phyloP scores from a whole-genome alignment of 1,140 invertebrate genomes.

The Daktulosphaira vitifoliae region DNA sequence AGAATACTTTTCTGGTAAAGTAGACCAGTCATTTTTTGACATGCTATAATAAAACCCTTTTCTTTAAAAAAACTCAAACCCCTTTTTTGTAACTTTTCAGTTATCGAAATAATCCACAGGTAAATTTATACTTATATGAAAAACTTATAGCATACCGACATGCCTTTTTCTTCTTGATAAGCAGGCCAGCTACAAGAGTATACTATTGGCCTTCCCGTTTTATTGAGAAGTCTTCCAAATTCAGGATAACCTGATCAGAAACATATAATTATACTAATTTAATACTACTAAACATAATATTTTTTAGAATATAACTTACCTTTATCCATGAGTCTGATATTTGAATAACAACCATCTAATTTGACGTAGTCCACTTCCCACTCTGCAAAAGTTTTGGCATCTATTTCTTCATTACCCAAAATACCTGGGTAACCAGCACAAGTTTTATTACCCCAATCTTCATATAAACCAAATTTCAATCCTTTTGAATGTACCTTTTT shows the following conservation, averaged over 20 bases:
- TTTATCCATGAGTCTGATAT: conserved; percentile 42
- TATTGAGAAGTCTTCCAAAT: conserved; percentile 63
- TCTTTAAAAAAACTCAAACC: too few species aligned
- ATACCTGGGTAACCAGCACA: conserved; percentile 93
- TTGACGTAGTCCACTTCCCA: conserved; percentile 97
- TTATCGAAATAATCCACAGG: too few species aligned
- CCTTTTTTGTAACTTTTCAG: too few species aligned
- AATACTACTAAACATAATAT: too few species aligned
- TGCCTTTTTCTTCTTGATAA: conserved; percentile 52
- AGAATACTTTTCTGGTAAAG: too few species aligned
- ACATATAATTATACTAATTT: too few species aligned
- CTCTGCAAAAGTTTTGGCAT: conserved; percentile 86
- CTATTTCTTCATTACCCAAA: conserved; percentile 70
- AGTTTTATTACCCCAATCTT: conserved; percentile 91
- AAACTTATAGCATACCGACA: conserved; percentile 44
- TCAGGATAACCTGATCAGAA: conserved; percentile 56
- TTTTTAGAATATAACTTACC: too few species aligned
- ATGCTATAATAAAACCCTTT: too few species aligned
- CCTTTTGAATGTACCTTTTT: conserved; percentile 82
- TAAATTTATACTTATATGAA: not conserved
- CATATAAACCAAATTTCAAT: conserved; percentile 94
- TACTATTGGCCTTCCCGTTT: conserved; percentile 70
- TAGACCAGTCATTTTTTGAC: too few species aligned
- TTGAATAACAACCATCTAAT: conserved; percentile 87
- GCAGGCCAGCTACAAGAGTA: conserved; percentile 86